Percentiles rank a stretch among this genome's conserved stretches.
Evolutionary conservation across 2,888 invertebrate species (phyloP).

Genomic region (Drosophila flavopinicola): DNA sequence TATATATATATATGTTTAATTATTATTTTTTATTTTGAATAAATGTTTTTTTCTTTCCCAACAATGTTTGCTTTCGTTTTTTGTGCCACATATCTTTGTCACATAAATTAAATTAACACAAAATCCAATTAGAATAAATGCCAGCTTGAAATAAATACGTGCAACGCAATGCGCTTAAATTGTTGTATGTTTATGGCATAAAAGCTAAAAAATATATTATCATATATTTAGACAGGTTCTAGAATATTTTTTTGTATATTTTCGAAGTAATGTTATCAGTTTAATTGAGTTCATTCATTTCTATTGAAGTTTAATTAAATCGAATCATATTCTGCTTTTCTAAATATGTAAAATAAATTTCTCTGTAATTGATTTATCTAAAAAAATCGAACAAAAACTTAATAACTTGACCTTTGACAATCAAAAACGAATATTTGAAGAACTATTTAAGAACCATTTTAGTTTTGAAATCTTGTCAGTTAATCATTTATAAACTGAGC

Average conservation of each 20-base stretch:
- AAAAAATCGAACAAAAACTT: no score
- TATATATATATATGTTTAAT: constrained; percentile 8
- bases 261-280: background rate
- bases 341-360: no score
- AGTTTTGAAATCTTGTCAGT: no score
- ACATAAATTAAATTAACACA: constrained; percentile 45
- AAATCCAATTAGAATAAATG: constrained; percentile 51
- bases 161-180: constrained; percentile 24
- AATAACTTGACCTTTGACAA: no score
- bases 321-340: background rate
- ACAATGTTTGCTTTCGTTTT: constrained; percentile 16
- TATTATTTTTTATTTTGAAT: constrained; percentile 41
- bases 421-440: no score
- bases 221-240: background rate
- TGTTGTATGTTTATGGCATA: constrained; percentile 13
- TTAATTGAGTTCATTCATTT: background rate
- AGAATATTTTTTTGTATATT: background rate
- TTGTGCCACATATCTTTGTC: constrained; percentile 24
- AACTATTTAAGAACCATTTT: no score
- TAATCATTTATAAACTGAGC: background rate
- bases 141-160: constrained; percentile 30
- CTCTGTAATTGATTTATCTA: no score
- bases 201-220: background rate
- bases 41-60: constrained; percentile 26
- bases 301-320: background rate